A percentile compares a stretch with the other conserved stretches of the same genome.
Conservation (phyloP, 2,888 invertebrate species). For the Leptopilina syphax region DNA sequence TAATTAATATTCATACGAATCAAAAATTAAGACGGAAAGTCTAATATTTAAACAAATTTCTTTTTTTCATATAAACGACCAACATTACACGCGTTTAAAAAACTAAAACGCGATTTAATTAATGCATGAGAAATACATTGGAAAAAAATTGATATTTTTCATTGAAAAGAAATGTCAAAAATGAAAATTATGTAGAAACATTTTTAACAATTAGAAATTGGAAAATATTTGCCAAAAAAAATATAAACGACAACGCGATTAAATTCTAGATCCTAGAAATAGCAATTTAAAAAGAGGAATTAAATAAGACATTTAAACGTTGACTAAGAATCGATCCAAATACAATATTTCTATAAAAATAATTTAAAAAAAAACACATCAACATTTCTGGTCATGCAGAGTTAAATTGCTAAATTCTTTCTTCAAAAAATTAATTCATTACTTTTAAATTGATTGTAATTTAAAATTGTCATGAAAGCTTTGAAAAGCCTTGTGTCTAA, state of each 20-base stretch:
- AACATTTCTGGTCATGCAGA: constrained; percentile 55
- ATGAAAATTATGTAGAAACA: background rate
- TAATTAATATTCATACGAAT: background rate
- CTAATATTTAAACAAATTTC: background rate
- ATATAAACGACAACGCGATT: constrained; percentile 6
- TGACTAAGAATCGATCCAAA: constrained; percentile 58
- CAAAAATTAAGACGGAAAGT: background rate
- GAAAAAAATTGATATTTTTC: too few species aligned
- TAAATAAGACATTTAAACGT: constrained; percentile 55
- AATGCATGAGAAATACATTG: too few species aligned
- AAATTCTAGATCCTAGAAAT: constrained; percentile 40
- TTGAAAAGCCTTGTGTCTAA: constrained; percentile 46
- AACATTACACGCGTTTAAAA: background rate
- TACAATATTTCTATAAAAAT: constrained; percentile 64
- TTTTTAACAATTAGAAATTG: constrained; percentile 5
- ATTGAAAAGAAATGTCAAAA: too few species aligned
- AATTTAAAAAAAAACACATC: constrained; percentile 55
- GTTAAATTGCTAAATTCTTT: constrained; percentile 53
- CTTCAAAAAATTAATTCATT: constrained; percentile 47
- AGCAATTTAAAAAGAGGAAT: constrained; percentile 48
- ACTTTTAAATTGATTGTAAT: constrained; percentile 44
- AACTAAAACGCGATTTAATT: too few species aligned
- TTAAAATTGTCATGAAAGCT: constrained; percentile 24
- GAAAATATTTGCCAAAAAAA: constrained; percentile 6
- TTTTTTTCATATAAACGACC: background rate